Percentiles rank a stretch among this genome's conserved stretches.
Conservation (phyloP, 2,888 invertebrate genomes). For the Dasypogon diadema region DNA sequence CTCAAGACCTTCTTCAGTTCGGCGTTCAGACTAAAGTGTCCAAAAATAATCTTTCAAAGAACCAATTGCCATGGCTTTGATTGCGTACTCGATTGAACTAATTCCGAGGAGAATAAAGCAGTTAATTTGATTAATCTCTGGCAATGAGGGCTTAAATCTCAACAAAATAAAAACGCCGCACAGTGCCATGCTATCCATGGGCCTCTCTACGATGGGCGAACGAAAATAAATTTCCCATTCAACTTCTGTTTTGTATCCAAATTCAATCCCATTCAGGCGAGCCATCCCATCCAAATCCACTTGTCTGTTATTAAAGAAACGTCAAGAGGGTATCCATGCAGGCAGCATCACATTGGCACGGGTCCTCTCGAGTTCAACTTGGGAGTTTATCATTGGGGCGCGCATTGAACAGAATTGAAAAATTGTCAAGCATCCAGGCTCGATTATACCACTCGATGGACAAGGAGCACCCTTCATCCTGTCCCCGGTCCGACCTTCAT, state of each 20-base stretch:
- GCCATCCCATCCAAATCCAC: slow-evolving; percentile 40
- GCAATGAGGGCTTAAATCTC: slow-evolving; percentile 21
- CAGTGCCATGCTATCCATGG: neutral
- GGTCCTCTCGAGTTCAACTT: slow-evolving; percentile 31
- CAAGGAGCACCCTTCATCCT: slow-evolving; percentile 1
- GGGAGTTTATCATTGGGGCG: slow-evolving; percentile 24
- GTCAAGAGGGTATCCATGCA: slow-evolving; percentile 36
- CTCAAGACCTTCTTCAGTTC: neutral
- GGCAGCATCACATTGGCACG: neutral
- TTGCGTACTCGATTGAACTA: slow-evolving; percentile 21
- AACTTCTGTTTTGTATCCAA: slow-evolving; percentile 52
- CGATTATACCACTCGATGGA: slow-evolving; percentile 39
- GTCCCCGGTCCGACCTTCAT: neutral
- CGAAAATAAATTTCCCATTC: slow-evolving; percentile 41
- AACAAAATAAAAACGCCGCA: neutral
- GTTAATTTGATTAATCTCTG: slow-evolving; percentile 50
- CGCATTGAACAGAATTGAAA: slow-evolving; percentile 22
- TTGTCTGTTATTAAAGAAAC: slow-evolving; percentile 51
- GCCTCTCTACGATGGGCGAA: slow-evolving; percentile 7
- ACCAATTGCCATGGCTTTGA: slow-evolving; percentile 5
- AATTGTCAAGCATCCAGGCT: slow-evolving; percentile 49
- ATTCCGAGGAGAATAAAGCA: slow-evolving; percentile 10
- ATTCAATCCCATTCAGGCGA: slow-evolving; percentile 44
- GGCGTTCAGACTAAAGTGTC: neutral
- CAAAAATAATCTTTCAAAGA: neutral